These are phyloP conservation scores for Bambusicola thoracicus DNA, from an alignment of 2,113 vertebrate genomes.

Conservation along the genomic window DNA sequence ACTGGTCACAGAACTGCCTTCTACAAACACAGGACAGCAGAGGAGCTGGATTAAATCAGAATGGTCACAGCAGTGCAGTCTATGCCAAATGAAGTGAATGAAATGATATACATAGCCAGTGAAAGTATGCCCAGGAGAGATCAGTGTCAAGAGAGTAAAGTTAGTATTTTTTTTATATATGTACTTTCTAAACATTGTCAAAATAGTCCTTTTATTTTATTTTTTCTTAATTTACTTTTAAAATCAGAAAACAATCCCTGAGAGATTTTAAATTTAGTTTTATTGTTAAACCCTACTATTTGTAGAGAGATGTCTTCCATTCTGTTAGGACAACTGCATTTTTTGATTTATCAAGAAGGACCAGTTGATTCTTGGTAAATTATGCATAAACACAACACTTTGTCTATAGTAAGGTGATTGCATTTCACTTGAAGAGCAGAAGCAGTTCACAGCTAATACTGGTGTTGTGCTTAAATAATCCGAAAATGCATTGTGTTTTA, in stretches of 20 bases:
- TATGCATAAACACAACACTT: background rate
- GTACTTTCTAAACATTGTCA: background rate
- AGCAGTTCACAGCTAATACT: background rate
- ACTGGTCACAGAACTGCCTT: background rate
- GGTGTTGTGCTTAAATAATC: background rate
- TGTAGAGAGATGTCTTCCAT: background rate
- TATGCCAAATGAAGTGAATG: background rate
- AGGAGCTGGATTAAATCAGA: constrained; percentile 1
- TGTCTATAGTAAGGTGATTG: background rate
- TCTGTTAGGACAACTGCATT: background rate
- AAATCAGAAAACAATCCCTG: background rate
- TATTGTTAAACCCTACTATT: background rate
- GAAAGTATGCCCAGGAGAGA: background rate
- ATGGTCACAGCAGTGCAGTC: background rate
- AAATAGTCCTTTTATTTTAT: background rate
- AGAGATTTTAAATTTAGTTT: background rate
- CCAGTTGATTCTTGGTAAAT: background rate
- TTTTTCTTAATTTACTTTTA: background rate
- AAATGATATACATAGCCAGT: background rate
- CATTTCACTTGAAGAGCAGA: background rate
- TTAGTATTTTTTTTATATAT: background rate
- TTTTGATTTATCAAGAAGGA: background rate
- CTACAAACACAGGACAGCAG: background rate
- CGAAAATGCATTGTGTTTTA: background rate
- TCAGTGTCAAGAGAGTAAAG: rapidly evolving